Evolutionary conservation across 2,113 vertebrate species (phyloP).

Genomic region (Puntigrus tetrazona): DNA sequence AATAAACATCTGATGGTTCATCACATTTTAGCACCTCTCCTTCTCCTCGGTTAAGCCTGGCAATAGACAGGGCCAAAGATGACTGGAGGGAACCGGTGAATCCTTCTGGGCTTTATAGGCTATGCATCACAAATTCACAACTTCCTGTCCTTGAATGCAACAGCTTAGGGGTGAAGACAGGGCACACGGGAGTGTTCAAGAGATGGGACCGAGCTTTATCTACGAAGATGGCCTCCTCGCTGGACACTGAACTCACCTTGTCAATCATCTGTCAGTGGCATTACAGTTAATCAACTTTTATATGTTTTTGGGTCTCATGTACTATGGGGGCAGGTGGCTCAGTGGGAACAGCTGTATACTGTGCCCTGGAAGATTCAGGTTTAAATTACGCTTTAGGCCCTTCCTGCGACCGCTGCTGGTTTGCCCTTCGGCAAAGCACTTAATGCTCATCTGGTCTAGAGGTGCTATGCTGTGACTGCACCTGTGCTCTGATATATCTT

Average conservation of each 20-base stretch:
- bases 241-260: slow-evolving; percentile 16
- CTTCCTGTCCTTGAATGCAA: background rate
- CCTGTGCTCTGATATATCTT: slow-evolving; percentile 9
- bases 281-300: slow-evolving; percentile 42
- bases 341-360: slow-evolving; percentile 16
- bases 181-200: background rate
- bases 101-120: slow-evolving; percentile 18
- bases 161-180: background rate
- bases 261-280: slow-evolving; percentile 38
- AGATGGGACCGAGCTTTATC: background rate
- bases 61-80: background rate
- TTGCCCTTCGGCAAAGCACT: slow-evolving; percentile 36
- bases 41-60: background rate
- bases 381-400: slow-evolving; percentile 26
- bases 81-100: background rate
- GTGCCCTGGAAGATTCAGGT: slow-evolving; percentile 29
- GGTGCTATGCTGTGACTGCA: slow-evolving; percentile 4
- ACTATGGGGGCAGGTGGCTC: slow-evolving; percentile 27
- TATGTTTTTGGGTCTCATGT: slow-evolving; percentile 27
- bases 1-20: background rate
- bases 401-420: slow-evolving; percentile 26
- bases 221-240: background rate
- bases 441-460: slow-evolving; percentile 19
- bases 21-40: background rate
- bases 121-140: slow-evolving; percentile 14